These are phyloP conservation scores for Hydropsyche tenuis DNA, from an alignment of 1,140 invertebrate species.

Conservation along the genomic window DNA sequence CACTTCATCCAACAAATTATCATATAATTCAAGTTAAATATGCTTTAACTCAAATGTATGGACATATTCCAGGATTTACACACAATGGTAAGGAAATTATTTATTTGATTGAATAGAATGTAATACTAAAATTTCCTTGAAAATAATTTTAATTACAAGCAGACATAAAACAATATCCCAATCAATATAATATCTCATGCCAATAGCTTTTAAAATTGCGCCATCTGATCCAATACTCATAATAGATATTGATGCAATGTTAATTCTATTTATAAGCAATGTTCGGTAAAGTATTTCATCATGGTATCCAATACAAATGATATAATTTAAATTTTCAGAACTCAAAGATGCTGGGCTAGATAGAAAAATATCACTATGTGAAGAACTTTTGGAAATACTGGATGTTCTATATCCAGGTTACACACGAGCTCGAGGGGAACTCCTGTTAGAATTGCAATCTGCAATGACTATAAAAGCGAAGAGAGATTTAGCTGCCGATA, in stretches of 20 bases:
- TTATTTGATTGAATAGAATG: not conserved
- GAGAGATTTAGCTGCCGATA: conserved; percentile 60
- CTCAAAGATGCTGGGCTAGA: conserved; percentile 64
- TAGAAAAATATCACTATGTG: conserved; percentile 69
- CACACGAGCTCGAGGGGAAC: conserved; percentile 66
- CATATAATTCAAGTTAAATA: conserved; percentile 72
- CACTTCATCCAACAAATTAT: conserved; percentile 70
- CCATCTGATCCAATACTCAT: not conserved
- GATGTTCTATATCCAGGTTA: conserved; percentile 69
- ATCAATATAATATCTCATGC: not conserved
- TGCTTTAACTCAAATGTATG: conserved; percentile 70
- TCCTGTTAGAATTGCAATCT: conserved; percentile 71
- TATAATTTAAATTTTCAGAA: conserved; percentile 58
- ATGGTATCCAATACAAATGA: not conserved
- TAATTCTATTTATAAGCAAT: not conserved
- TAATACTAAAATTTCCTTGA: not conserved
- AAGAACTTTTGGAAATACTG: conserved; percentile 69
- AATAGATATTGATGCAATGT: not conserved
- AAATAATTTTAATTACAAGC: too few species aligned
- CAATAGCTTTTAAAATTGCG: conserved; percentile 1
- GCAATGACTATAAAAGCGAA: conserved; percentile 64
- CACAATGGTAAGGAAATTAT: conserved; percentile 59
- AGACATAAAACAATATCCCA: too few species aligned
- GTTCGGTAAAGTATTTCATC: too few species aligned
- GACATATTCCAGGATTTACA: conserved; percentile 63